Percentiles rank a stretch among this genome's conserved stretches.
phyloP scores from a whole-genome alignment of 2,797 vertebrate species.

The Tinamus major region DNA sequence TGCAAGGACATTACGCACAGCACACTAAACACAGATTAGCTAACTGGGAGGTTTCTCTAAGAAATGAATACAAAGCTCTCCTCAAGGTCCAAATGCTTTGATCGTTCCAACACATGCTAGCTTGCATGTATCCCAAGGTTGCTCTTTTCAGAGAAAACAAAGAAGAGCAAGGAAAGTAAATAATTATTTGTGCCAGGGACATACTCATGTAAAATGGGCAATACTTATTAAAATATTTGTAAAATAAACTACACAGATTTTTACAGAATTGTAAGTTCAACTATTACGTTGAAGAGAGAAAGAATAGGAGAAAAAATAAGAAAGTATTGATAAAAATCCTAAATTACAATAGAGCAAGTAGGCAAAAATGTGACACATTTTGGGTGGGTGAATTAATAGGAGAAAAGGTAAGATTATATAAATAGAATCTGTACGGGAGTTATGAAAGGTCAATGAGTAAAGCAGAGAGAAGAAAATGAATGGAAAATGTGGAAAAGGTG shows the following conservation, averaged over 20 bases:
- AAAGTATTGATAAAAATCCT: not conserved
- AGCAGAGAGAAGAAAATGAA: slow-evolving; percentile 15
- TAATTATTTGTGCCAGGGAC: not conserved
- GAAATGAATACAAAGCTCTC: slow-evolving; percentile 40
- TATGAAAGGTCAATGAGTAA: not conserved
- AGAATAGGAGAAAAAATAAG: not conserved
- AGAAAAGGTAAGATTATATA: not conserved
- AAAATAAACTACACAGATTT: not conserved
- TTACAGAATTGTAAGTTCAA: not conserved
- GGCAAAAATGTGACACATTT: not conserved
- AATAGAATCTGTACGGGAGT: not conserved
- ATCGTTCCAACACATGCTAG: slow-evolving; percentile 8
- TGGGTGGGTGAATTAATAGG: not conserved
- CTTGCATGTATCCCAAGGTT: not conserved
- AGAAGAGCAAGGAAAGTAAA: not conserved
- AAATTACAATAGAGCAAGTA: not conserved
- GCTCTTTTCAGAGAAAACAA: not conserved
- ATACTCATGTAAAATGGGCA: not conserved
- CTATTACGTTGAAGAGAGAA: not conserved
- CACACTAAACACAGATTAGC: not conserved
- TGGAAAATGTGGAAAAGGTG: not conserved
- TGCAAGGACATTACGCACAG: not conserved
- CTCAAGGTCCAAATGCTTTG: slow-evolving; percentile 20
- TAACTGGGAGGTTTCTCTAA: not conserved
- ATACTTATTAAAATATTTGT: not conserved